Evolutionary conservation across 2,113 vertebrate species (phyloP).

Genomic region (Herpetotheres cachinnans): DNA sequence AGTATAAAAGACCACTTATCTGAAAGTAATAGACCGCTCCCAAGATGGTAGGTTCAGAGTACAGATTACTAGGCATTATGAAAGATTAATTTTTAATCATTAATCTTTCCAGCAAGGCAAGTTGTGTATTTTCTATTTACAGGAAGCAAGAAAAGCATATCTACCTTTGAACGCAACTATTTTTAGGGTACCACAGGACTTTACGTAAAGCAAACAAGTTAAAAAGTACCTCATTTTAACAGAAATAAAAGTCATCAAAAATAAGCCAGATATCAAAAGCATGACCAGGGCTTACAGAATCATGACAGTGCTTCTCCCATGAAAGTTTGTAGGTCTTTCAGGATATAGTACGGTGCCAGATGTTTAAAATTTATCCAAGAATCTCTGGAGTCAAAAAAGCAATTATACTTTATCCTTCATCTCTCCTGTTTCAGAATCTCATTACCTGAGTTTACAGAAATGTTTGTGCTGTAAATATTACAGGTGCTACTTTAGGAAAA

Average conservation of each 20-base stretch:
- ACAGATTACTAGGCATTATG: not conserved
- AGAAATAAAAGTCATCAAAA: not conserved
- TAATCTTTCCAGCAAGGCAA: not conserved
- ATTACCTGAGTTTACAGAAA: slow-evolving; percentile 26
- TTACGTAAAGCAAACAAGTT: not conserved
- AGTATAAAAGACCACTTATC: not conserved
- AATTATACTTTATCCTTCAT: slow-evolving; percentile 26
- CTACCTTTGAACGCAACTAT: not conserved
- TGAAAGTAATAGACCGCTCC: not conserved
- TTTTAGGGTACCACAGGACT: not conserved
- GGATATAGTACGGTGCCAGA: not conserved
- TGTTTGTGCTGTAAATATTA: slow-evolving; percentile 3
- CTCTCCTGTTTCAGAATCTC: slow-evolving; percentile 24
- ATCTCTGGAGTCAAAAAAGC: slow-evolving; percentile 22
- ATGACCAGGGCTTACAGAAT: not conserved
- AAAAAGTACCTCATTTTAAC: not conserved
- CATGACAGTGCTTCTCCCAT: not conserved
- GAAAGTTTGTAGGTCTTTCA: not conserved
- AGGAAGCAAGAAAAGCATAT: not conserved
- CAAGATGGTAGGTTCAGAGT: not conserved
- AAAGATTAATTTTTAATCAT: slow-evolving; percentile 8
- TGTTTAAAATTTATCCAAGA: slow-evolving; percentile 23
- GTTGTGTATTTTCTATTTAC: not conserved
- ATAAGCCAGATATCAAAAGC: not conserved
- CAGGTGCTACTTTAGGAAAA: not conserved